Conservation (phyloP, 1,140 invertebrate species). For the Rhyacophila brunnea region DNA sequence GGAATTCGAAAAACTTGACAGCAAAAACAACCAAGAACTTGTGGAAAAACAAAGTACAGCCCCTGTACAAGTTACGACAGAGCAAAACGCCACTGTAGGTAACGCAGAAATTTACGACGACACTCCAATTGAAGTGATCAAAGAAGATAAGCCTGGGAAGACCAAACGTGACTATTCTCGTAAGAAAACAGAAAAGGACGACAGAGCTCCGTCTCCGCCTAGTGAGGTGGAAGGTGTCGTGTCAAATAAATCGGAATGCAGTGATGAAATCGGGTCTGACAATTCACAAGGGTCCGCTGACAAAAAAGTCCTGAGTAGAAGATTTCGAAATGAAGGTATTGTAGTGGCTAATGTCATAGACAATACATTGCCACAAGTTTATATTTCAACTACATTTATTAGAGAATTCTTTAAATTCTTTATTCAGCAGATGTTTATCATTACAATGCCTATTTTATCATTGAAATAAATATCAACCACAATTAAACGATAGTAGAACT, state of each 20-base stretch:
- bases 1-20: conserved; percentile 11
- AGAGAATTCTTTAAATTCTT: too few relatives aligned
- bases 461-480: too few relatives aligned
- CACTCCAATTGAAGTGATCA: conserved; percentile 57
- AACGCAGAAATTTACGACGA: conserved; percentile 60
- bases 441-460: too few relatives aligned
- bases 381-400: too few relatives aligned
- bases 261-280: conserved; percentile 41
- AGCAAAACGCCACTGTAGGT: conserved; percentile 34
- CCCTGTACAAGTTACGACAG: not conserved
- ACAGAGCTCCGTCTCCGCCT: conserved; percentile 43
- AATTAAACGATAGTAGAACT: too few relatives aligned
- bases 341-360: too few relatives aligned
- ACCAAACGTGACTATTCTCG: conserved; percentile 43
- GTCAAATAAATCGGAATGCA: conserved; percentile 40
- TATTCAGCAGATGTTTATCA: too few relatives aligned
- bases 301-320: conserved; percentile 37
- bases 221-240: conserved; percentile 42
- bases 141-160: conserved; percentile 49
- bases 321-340: conserved; percentile 31
- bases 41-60: not conserved
- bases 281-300: conserved; percentile 35
- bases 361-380: too few relatives aligned
- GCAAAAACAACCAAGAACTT: not conserved
- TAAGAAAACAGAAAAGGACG: conserved; percentile 49